Percentiles rank a stretch among this genome's conserved stretches.
These are phyloP conservation scores for Brachionus plicatilis DNA, from an alignment of 1,140 invertebrate species.

Conservation along the genomic window DNA sequence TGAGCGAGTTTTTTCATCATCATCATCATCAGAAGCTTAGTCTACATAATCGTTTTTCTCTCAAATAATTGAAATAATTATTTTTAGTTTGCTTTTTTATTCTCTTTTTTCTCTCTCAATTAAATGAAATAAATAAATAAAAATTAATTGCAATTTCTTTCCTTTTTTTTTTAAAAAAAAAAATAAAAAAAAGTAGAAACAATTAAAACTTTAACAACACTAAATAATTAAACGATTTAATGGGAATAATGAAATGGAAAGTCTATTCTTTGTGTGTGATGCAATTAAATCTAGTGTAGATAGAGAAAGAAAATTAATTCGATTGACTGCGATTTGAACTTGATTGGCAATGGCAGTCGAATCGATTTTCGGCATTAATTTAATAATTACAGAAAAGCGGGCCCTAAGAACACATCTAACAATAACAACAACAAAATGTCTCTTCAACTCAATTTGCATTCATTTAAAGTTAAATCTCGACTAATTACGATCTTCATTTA, in stretches of 20 bases:
- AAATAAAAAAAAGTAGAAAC: constrained; percentile 32
- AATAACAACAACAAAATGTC: not conserved
- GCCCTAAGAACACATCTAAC: not conserved
- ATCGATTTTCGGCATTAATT: not conserved
- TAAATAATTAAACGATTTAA: not conserved
- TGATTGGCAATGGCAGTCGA: not conserved
- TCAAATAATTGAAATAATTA: constrained; percentile 36
- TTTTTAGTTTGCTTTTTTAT: constrained; percentile 11
- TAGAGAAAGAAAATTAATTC: not conserved
- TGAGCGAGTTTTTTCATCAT: not conserved
- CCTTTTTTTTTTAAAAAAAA: not conserved
- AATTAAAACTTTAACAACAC: constrained; percentile 38
- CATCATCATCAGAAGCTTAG: constrained; percentile 3
- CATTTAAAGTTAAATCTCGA: not conserved
- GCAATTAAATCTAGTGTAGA: not conserved
- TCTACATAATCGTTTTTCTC: not conserved
- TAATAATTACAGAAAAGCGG: not conserved
- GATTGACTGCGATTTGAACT: not conserved
- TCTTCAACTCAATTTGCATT: not conserved
- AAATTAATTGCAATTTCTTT: constrained; percentile 13
- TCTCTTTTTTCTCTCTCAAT: constrained; percentile 16
- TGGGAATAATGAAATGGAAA: constrained; percentile 24
- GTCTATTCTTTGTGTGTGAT: constrained; percentile 9
- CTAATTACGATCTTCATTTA: constrained; percentile 1
- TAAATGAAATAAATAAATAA: constrained; percentile 34